Evolutionary conservation across 2,888 invertebrate species (phyloP).

Genomic region (Aphodius granarius): DNA sequence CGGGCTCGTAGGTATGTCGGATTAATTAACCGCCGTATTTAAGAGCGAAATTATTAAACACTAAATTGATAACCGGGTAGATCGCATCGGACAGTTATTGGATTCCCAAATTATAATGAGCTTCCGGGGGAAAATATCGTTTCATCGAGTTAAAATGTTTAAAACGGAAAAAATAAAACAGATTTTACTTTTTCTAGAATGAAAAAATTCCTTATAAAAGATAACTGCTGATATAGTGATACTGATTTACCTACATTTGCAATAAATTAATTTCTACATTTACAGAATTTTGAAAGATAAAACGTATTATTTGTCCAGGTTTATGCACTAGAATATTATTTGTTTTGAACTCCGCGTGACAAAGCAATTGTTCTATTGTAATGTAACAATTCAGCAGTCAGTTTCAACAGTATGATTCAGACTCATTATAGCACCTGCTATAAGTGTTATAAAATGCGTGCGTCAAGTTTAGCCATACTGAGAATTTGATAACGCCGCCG

Average conservation of each 20-base stretch:
- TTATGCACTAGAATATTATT: no score
- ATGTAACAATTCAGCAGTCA: not conserved
- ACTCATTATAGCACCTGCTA: not conserved
- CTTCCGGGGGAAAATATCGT: not conserved
- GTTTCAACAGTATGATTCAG: not conserved
- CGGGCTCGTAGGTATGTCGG: not conserved
- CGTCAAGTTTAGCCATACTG: not conserved
- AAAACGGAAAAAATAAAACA: no score
- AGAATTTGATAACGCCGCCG: not conserved
- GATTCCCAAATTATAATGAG: not conserved
- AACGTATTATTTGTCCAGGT: no score
- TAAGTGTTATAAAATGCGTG: not conserved
- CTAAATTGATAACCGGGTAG: not conserved
- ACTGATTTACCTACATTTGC: no score
- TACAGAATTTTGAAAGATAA: no score
- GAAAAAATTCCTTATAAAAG: no score
- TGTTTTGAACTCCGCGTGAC: not conserved
- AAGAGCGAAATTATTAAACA: not conserved
- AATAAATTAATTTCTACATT: no score
- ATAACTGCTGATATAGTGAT: no score
- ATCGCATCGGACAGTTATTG: not conserved
- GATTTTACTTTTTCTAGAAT: no score
- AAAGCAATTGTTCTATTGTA: not conserved
- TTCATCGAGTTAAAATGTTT: not conserved
- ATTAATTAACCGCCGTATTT: not conserved